These are phyloP conservation scores for Meriones psammophilus DNA, from an alignment of 2,797 vertebrate genomes.

Conservation along the genomic window DNA sequence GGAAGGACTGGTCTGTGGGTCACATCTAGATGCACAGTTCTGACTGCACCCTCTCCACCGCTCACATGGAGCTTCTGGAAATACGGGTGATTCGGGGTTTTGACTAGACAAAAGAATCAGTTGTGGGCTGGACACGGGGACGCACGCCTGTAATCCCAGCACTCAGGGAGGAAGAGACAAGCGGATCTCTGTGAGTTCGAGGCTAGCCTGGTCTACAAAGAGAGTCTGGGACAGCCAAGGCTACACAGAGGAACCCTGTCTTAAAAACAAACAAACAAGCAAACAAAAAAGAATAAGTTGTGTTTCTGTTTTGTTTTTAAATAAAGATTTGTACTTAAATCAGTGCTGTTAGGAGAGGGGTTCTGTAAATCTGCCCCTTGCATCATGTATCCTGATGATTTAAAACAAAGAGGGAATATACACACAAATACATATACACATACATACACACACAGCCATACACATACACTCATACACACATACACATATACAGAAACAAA, in stretches of 20 bases:
- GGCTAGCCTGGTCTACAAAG: no score
- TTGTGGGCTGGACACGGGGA: neutral
- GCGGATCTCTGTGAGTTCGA: no score
- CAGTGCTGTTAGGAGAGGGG: neutral
- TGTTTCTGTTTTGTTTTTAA: neutral
- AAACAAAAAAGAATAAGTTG: neutral
- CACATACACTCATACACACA: neutral
- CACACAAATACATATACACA: neutral
- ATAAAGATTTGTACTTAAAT: neutral
- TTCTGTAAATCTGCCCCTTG: neutral
- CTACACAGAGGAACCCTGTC: no score
- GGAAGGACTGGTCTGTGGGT: neutral
- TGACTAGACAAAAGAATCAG: neutral
- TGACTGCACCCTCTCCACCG: no score
- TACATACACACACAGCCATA: neutral
- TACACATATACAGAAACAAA: accelerated
- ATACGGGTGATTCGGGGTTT: neutral
- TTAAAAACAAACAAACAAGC: no score
- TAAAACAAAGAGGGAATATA: neutral
- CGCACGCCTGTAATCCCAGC: no score
- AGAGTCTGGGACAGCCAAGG: no score
- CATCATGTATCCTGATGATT: neutral
- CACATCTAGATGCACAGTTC: neutral
- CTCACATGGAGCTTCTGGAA: neutral
- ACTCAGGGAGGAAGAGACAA: no score